Evolutionary conservation across 2,888 invertebrate species (phyloP), one percentile per base, ranked within the genome.

Genomic region (Hypselothyrea guttata): DNA sequence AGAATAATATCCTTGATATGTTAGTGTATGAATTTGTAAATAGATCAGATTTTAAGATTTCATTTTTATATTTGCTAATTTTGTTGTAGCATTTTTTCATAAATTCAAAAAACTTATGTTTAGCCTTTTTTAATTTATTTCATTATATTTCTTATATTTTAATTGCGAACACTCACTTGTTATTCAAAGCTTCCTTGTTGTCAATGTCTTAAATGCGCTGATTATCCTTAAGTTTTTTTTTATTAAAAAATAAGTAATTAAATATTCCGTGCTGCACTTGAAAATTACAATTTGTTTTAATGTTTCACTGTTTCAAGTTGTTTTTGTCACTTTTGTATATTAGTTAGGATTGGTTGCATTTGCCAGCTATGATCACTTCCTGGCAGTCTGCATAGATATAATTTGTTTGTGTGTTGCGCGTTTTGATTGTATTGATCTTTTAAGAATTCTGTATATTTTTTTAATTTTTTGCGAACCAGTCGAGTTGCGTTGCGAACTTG

Each of bases 401-500:
- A 30, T 56, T 37, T 60, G 53, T 47, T 31, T 44, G 28, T 35
- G 22, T 72, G n/a, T 40, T 22, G 37, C 47, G 59, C 44, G 37
- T 15, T n/a, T 33, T 28, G 12, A 44, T 16, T 15, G 15, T 44
- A 16, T 40, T 11, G 18, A 51, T 51, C 34, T 59, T 44, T 54
- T 42, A 22, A 22, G n/a, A 13, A 44, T 31, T 16, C 16, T 15
- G 16, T 44, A 16, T 40, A 18, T 16, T 18, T 15, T 28, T 45
- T 53, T 11, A 18, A 49, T 51, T 37, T 59, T 44, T 54, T 42
- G 45, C 56, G 55, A 42, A 27, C 41, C 40, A 67, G 75, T 69
- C 63, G 70, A 79, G 79, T 71, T 62, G 68, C 71, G 71, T 66
- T 76, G 86, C 88, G 89, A 87, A 88, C 89, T 89, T 89, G 89